Evolutionary conservation across 2,888 invertebrate species (phyloP).

Genomic region (Blera fallax): DNA sequence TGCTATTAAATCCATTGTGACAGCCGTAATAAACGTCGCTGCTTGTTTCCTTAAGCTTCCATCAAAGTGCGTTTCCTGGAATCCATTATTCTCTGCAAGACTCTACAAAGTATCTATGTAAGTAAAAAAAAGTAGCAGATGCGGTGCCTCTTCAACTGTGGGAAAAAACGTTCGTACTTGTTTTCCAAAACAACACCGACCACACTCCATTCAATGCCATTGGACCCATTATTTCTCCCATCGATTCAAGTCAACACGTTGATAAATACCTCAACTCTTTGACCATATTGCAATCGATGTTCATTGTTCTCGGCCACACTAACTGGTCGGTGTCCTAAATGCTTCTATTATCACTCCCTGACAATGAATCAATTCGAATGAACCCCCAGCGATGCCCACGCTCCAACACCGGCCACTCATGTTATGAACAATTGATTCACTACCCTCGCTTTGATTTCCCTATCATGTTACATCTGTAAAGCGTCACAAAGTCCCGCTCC

Average conservation of each 20-base stretch:
- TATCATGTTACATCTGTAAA: slow-evolving; percentile 64
- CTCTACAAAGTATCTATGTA: no score
- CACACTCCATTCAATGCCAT: neutral
- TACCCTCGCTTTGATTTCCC: slow-evolving; percentile 22
- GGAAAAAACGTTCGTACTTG: no score
- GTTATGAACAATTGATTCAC: slow-evolving; percentile 20
- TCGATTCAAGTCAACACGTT: neutral
- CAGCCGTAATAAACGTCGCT: no score
- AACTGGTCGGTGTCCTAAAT: neutral
- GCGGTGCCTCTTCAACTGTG: no score
- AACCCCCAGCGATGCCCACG: neutral
- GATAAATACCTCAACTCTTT: neutral
- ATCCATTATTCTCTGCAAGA: no score
- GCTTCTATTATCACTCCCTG: slow-evolving; percentile 1
- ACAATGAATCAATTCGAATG: slow-evolving; percentile 34
- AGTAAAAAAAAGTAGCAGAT: no score
- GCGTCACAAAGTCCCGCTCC: neutral
- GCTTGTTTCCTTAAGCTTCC: no score
- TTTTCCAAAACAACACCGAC: no score
- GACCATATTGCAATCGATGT: neutral
- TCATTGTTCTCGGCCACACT: neutral
- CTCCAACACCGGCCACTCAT: neutral
- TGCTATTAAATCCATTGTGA: no score
- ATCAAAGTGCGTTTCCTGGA: no score
- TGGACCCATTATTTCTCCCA: neutral